These are phyloP conservation scores for Leptarthrus brevirostris DNA, from an alignment of 2,888 invertebrate species.

Conservation along the genomic window DNA sequence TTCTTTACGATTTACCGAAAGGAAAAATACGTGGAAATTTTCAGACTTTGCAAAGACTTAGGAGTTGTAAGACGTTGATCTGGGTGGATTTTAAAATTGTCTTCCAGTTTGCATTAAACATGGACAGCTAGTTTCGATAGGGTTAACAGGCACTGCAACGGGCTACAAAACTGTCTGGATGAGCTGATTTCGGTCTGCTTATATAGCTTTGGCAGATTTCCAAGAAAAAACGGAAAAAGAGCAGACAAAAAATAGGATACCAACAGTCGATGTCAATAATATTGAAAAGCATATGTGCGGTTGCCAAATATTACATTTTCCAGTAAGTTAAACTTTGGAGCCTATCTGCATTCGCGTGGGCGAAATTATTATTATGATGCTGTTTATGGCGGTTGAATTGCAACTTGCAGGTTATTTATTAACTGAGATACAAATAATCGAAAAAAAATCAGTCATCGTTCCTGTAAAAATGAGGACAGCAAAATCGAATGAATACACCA, in stretches of 20 bases:
- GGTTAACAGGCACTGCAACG: constrained; percentile 22
- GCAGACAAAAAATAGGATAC: constrained; percentile 5
- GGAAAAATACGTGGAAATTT: constrained; percentile 26
- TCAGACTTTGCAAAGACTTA: constrained; percentile 26
- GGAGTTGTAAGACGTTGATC: constrained; percentile 32
- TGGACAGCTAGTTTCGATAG: constrained; percentile 30
- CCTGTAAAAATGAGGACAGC: no score
- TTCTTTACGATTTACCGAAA: constrained; percentile 32
- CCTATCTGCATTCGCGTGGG: constrained; percentile 14
- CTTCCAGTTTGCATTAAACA: constrained; percentile 37
- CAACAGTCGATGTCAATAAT: constrained; percentile 22
- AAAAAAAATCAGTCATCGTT: no score
- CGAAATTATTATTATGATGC: constrained; percentile 14
- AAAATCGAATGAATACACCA: no score
- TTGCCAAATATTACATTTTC: constrained; percentile 37
- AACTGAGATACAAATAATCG: neutral
- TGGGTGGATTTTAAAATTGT: constrained; percentile 31
- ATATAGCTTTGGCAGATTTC: constrained; percentile 14
- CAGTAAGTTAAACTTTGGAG: neutral
- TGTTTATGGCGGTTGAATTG: constrained; percentile 12
- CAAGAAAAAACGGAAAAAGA: neutral
- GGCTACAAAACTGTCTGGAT: constrained; percentile 5
- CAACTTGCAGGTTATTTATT: neutral
- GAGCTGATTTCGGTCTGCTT: constrained; percentile 8
- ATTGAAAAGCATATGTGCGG: constrained; percentile 12